Base-by-base conservation (phyloP, 2,888 invertebrate species). In the Zygaena filipendulae region DNA sequence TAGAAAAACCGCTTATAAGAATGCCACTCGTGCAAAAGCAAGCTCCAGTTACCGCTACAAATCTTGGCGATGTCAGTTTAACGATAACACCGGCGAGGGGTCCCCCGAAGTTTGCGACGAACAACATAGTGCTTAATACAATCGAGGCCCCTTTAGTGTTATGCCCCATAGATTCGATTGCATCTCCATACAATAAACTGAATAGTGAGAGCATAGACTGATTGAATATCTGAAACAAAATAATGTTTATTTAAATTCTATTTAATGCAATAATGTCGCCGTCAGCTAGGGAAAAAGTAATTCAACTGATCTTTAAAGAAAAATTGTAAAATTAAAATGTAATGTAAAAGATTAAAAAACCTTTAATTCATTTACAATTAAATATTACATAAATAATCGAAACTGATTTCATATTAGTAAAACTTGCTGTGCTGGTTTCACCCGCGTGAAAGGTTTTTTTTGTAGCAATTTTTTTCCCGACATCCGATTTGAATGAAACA, bases 161-260 rank as follows among this genome's bases (percentile, higher is more conserved):
- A 38, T 84, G 80, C 0, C 86, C 84, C 83, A 88, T 84, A 1
- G 75, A 67, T 45, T 82, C 71, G 33, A 89, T 59, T 34, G 84
- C 80, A 39, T 85, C 85, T 22, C 86, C 87, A 42, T 87, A 89
- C 16, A 89, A 64, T 29, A 89, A 72, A 32, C 88, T 87, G 56
- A 87, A 88, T 23, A 87, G 72, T 3, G 88, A 87, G 38, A 88
- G 70, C 57, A 88, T 81, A 2, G 88, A 85, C 54, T 88, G 86
- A 55, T 87, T 88, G 41, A 87, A 86, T 59, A 87, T 83, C 86
- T 86, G 58, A 62, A 71, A 49, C 3, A 35, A 42, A 39, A 7
- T 10, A 21, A 23, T 24, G 8, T n/a, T 12, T 20, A 23, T 19
- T 11, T n/a, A 18, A 12, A 16, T 11, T 13, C n/a, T 23, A 11